Evolutionary conservation across 2,113 vertebrate genomes (phyloP).

Genomic region (Pseudorasbora parva): DNA sequence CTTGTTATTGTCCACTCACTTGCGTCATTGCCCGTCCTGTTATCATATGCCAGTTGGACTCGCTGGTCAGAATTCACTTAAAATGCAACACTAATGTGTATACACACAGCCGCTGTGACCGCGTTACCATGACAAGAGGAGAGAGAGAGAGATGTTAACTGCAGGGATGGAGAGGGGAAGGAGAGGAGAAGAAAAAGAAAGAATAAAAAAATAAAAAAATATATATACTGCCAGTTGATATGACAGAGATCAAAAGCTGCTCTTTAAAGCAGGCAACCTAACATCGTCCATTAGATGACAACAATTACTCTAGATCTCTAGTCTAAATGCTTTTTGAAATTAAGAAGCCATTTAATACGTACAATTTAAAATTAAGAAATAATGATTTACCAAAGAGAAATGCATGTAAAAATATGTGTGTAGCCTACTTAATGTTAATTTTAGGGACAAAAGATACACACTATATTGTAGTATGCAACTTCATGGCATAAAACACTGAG

Average conservation of each 20-base stretch:
- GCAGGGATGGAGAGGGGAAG: neutral
- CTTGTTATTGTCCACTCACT: conserved; percentile 43
- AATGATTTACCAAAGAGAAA: neutral
- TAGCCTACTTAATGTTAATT: neutral
- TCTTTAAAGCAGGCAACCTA: neutral
- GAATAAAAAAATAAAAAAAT: too few relatives aligned
- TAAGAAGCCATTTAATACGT: neutral
- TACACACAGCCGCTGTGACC: conserved; percentile 34
- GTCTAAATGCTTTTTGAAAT: neutral
- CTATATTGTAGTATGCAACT: neutral
- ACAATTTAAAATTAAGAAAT: too few relatives aligned
- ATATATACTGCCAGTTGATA: conserved; percentile 16
- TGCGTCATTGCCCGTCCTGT: conserved; percentile 44
- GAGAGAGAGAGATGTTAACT: conserved; percentile 25
- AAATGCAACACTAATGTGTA: conserved; percentile 50
- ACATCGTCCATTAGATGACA: neutral
- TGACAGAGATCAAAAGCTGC: neutral
- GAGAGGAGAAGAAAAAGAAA: conserved; percentile 24
- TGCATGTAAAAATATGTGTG: neutral
- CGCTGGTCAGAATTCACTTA: conserved; percentile 38
- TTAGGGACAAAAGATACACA: neutral
- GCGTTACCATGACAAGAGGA: conserved; percentile 51
- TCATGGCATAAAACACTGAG: neutral
- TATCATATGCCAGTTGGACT: conserved; percentile 43
- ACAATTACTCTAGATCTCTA: neutral